Base-by-base conservation (phyloP, 2,888 invertebrate species). In the Cheilosia pagana region DNA sequence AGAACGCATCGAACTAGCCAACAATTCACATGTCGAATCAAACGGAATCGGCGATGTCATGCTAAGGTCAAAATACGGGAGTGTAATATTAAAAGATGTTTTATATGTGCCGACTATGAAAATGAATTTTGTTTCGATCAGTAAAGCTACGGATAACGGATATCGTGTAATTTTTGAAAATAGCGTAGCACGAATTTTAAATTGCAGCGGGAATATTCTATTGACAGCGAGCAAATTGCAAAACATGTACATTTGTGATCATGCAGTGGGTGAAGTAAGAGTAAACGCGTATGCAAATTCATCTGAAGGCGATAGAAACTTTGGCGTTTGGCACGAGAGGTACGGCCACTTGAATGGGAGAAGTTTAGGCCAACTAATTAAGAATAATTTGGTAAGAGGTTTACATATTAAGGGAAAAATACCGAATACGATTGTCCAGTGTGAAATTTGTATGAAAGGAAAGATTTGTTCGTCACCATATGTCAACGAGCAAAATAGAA, bases 91-190 rank as follows among this genome's bases (percentile, higher is more conserved):
- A 25, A 25, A 25, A 25, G 25, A 52, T 52, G 52, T 52, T 12
- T 23, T 52, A 8, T 21, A 52, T 52, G 52, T 52, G 12, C 19
- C 52, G 21, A 1, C 19, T 21, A 19, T 23, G 21, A 21, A 52
- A 12, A 52, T 52, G 52, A 19, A 52, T 52, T 52, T 52, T 23
- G 52, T 52, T 6, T 52, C 25, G 0, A 52, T 52, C 21, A 43
- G 43, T 12, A 41, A 39, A 21, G 59, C 59, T 10, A 39, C 59
- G n/a, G 39, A 59, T 21, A 19, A 28, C 31, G 35, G 39, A 21
- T 8, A 12, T 41, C 23, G 39, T 45, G 19, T 19, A 45, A 45
- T 45, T 23, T 41, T 45, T 45, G 19, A 45, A 45, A 12, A 45
- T 19, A 7, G 19, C 45, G 19, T 8, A 45, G 14, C 16, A 19